Base-by-base conservation (phyloP, 2,113 vertebrate genomes). In the Pelodiscus sinensis region DNA sequence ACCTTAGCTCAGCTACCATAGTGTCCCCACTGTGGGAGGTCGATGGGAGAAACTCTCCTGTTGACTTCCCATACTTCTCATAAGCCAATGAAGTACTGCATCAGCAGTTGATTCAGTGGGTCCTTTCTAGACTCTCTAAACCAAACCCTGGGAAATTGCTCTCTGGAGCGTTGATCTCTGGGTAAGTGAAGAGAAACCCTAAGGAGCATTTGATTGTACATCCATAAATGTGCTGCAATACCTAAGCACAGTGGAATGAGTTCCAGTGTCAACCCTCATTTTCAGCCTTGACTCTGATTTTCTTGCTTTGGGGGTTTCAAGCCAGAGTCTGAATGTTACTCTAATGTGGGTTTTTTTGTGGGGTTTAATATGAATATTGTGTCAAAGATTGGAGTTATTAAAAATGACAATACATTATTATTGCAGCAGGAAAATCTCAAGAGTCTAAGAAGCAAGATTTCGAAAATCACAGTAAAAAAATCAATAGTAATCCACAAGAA, bases 331-430 rank as follows among this genome's bases (percentile, higher is more conserved):
- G 1, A 0, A 96, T 94, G 91, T 87, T 94, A 81, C 91, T 97
- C 89, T 96, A 97, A 94, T 90, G 93, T 91, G 96, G 92, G 8
- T 12, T 83, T 91, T 92, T 94, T 79, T 35, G 96, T 96, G 96
- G 93, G 96, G 94, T 94, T 91, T 95, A 96, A 97, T 98, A 97
- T 97, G 98, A 98, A 98, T 98, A 98, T 96, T 90, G 97, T 98
- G 98, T 98, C 97, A 98, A 97, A 96, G 93, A 97, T 87, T 93
- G 96, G 97, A 98, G 98, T 98, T 98, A 98, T 98, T 98, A 98
- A 97, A 98, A 98, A 98, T 98, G 98, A 98, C 98, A 98, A 98
- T 97, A 97, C 97, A 97, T 98, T 98, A 98, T 98, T 97, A 97
- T 97, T 98, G 97, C 97, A 94, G 97, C 91, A 96, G 96, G 96